These are phyloP conservation scores for Platyrinchus mystaceus DNA, from an alignment of 2,797 vertebrate genomes.

Conservation along the genomic window DNA sequence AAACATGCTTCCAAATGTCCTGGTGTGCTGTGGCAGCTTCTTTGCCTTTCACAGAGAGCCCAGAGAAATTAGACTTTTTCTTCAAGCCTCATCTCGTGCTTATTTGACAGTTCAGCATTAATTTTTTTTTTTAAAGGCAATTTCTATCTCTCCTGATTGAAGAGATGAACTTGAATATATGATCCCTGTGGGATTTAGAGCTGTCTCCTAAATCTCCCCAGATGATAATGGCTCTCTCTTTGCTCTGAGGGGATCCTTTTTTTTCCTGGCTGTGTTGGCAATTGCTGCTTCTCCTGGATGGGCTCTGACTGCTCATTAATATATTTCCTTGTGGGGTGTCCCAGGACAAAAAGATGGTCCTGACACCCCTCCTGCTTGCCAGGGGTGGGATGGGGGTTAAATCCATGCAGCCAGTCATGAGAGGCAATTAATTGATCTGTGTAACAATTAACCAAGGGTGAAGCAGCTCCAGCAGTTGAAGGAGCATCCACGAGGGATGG, in stretches of 20 bases:
- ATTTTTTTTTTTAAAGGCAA: not conserved
- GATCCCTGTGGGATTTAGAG: not conserved
- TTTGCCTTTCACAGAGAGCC: not conserved
- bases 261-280: not conserved
- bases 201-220: conserved; percentile 43
- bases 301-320: too few relatives aligned
- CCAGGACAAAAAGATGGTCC: not conserved
- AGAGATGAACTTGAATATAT: conserved; percentile 8
- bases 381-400: not conserved
- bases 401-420: not conserved
- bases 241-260: not conserved
- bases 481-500: not conserved
- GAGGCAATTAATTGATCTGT: not conserved
- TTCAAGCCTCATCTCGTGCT: not conserved
- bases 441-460: not conserved
- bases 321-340: accelerated
- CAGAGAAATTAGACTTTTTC: not conserved
- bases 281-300: not conserved
- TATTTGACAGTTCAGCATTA: not conserved
- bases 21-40: not conserved
- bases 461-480: not conserved
- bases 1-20: not conserved
- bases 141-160: not conserved
- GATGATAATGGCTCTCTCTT: not conserved
- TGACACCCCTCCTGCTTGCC: not conserved